These are phyloP conservation scores for Antrozous pallidus DNA, from an alignment of 2,797 vertebrate species.

Conservation along the genomic window DNA sequence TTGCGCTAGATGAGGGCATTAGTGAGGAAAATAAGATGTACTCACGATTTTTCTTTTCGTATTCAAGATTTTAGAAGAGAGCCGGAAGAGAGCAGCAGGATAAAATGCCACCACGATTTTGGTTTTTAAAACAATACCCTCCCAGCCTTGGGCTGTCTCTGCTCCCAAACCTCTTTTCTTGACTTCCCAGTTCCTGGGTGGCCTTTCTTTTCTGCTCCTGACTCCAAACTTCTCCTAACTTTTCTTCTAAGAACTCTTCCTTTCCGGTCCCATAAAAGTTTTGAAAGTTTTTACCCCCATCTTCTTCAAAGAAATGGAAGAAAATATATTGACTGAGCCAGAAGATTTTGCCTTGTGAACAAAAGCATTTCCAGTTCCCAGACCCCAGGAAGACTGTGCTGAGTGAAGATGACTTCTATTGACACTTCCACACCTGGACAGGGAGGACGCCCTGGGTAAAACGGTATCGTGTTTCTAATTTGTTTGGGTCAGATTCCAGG, in stretches of 20 bases:
- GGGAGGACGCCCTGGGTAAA: background rate
- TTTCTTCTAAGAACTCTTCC: background rate
- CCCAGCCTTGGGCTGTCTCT: background rate
- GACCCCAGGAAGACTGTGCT: background rate
- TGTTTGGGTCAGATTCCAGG: background rate
- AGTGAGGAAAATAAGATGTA: background rate
- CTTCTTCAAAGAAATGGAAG: background rate
- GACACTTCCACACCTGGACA: background rate
- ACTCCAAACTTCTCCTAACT: background rate
- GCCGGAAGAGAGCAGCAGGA: background rate
- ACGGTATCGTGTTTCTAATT: background rate
- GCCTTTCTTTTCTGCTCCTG: background rate
- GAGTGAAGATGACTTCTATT: background rate
- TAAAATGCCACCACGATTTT: background rate
- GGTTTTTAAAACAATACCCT: background rate
- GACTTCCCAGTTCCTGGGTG: background rate
- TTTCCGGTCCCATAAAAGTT: background rate
- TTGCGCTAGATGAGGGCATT: background rate
- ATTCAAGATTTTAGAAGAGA: background rate
- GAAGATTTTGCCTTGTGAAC: constrained; percentile 24
- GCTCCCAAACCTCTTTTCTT: background rate
- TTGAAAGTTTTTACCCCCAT: background rate
- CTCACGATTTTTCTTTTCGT: background rate
- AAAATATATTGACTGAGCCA: background rate
- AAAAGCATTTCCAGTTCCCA: background rate